Percentiles rank a stretch among this genome's conserved stretches.
phyloP scores from a whole-genome alignment of 2,888 invertebrate species.

The Drosophila subquinaria region DNA sequence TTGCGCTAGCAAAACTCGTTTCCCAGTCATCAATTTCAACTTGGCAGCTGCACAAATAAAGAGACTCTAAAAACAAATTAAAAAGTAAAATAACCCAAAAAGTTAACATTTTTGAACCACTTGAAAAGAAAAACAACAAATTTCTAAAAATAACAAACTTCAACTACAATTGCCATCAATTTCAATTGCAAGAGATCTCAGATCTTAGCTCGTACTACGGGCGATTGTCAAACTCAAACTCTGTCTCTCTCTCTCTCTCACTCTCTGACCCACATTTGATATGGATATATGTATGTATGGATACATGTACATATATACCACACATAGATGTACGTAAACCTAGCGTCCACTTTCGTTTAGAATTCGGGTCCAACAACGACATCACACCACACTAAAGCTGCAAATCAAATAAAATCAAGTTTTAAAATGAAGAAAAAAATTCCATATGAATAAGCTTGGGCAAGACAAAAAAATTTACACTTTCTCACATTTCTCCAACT shows the following conservation, averaged over 20 bases:
- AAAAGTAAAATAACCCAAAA: slow-evolving; percentile 28
- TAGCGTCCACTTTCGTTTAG: slow-evolving; percentile 51
- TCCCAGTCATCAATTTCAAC: slow-evolving; percentile 40
- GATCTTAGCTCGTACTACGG: slow-evolving; percentile 29
- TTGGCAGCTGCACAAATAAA: slow-evolving; percentile 71
- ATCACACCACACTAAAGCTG: slow-evolving; percentile 58
- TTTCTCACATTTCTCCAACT: not conserved
- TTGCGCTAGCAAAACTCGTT: slow-evolving; percentile 31
- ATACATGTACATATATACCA: not conserved
- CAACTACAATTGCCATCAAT: slow-evolving; percentile 67
- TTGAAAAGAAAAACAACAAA: slow-evolving; percentile 38
- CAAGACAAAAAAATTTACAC: slow-evolving; percentile 2
- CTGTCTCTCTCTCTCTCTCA: slow-evolving; percentile 46
- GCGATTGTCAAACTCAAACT: slow-evolving; percentile 68
- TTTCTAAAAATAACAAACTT: slow-evolving; percentile 69
- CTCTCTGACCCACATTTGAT: slow-evolving; percentile 59
- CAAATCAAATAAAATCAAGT: slow-evolving; percentile 61
- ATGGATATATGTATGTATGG: slow-evolving; percentile 25
- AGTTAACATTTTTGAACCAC: slow-evolving; percentile 41
- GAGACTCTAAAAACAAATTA: slow-evolving; percentile 24
- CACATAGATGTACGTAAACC: slow-evolving; percentile 25
- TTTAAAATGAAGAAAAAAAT: slow-evolving; percentile 27
- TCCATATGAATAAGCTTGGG: slow-evolving; percentile 5
- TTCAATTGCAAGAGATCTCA: slow-evolving; percentile 63
- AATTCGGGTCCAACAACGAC: slow-evolving; percentile 59